A percentile compares a stretch with the other conserved stretches of the same genome.
These are phyloP conservation scores for Hecatera dysodea DNA, from an alignment of 2,888 invertebrate genomes.

Conservation along the genomic window DNA sequence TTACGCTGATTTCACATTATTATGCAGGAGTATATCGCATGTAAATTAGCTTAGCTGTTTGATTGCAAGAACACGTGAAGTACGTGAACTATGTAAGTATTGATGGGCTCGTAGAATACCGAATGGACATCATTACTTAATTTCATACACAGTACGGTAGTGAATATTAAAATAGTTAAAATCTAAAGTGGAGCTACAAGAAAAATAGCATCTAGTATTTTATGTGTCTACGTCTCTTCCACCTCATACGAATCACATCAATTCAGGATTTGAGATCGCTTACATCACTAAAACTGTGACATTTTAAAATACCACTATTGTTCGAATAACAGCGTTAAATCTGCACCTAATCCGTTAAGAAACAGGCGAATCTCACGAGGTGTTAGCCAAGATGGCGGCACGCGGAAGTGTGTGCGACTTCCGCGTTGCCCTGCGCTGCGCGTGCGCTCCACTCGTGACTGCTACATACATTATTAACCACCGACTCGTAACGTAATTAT, in stretches of 20 bases:
- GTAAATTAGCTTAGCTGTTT: constrained; percentile 68
- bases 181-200: background rate
- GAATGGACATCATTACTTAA: constrained; percentile 1
- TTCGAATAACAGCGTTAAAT: constrained; percentile 51
- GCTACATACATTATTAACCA: constrained; percentile 83
- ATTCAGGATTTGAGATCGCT: constrained; percentile 37
- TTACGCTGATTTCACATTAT: constrained; percentile 69
- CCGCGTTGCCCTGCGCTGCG: constrained; percentile 87
- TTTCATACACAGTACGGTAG: background rate
- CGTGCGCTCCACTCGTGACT: constrained; percentile 85
- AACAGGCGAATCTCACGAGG: constrained; percentile 84
- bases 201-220: background rate
- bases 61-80: constrained; percentile 63
- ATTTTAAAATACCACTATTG: constrained; percentile 58
- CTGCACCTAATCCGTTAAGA: constrained; percentile 65
- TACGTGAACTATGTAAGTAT: constrained; percentile 29
- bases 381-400: constrained; percentile 89
- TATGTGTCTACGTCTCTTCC: constrained; percentile 2
- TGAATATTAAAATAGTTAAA: background rate
- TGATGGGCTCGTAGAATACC: constrained; percentile 44
- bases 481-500: constrained; percentile 76
- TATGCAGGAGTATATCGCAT: constrained; percentile 71
- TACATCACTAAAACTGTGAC: constrained; percentile 37
- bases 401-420: constrained; percentile 89
- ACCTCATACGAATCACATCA: background rate